Percentiles rank a stretch among this genome's conserved stretches.
phyloP scores from a whole-genome alignment of 2,888 invertebrate genomes.

The Aelia acuminata region DNA sequence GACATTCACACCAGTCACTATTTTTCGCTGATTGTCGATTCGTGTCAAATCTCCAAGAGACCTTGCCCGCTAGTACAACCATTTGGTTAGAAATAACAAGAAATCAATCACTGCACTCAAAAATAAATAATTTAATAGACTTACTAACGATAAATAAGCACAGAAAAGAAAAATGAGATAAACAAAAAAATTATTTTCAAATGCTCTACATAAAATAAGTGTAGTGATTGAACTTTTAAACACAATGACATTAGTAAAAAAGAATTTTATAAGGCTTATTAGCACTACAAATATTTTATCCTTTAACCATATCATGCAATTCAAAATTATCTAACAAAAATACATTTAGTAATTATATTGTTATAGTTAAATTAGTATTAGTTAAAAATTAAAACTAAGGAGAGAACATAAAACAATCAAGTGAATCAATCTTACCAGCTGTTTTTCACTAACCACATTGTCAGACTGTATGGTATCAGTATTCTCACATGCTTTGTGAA shows the following conservation, averaged over 20 bases:
- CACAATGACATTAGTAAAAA: background rate
- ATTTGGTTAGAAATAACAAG: conserved; percentile 50
- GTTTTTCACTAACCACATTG: conserved; percentile 59
- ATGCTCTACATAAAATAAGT: conserved; percentile 8
- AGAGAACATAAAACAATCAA: conserved; percentile 6
- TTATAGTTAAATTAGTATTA: conserved; percentile 26
- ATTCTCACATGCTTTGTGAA: conserved; percentile 71
- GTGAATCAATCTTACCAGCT: conserved; percentile 63
- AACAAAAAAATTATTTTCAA: background rate
- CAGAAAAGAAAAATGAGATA: background rate
- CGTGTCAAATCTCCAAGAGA: conserved; percentile 68
- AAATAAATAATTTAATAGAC: conserved; percentile 23
- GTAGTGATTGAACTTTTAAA: conserved; percentile 52
- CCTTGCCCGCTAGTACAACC: conserved; percentile 71
- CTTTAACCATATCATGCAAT: conserved; percentile 38
- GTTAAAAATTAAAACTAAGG: background rate
- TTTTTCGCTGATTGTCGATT: conserved; percentile 66
- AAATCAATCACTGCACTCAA: conserved; percentile 57
- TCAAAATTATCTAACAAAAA: conserved; percentile 12
- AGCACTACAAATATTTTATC: conserved; percentile 28
- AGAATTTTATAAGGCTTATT: conserved; percentile 23
- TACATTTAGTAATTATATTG: conserved; percentile 14
- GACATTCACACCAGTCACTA: conserved; percentile 76
- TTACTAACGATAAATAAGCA: background rate
- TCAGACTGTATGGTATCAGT: conserved; percentile 54